Percentiles rank a stretch among this genome's conserved stretches.
Evolutionary conservation across 2,888 invertebrate species (phyloP).

Genomic region (Agrotis exclamationis): DNA sequence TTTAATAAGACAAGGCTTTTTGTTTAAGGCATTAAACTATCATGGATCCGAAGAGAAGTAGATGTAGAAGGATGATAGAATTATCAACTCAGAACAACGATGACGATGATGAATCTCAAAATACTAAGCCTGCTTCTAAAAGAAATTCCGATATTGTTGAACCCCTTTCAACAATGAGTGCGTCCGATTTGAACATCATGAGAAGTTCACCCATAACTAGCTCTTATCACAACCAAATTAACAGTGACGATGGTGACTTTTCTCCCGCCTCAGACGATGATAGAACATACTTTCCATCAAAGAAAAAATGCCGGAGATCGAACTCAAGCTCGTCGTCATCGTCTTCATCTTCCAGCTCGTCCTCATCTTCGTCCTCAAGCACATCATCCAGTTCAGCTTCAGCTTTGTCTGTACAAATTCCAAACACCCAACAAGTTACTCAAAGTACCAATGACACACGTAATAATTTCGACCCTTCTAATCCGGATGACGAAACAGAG

Average conservation of each 20-base stretch:
- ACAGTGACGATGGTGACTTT: constrained; percentile 37
- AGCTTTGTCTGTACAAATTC: constrained; percentile 8
- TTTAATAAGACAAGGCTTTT: no score
- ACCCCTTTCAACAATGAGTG: constrained; percentile 6
- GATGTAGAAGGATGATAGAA: background rate
- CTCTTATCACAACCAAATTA: constrained; percentile 1
- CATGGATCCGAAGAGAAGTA: background rate
- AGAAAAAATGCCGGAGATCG: constrained; percentile 33
- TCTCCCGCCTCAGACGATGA: constrained; percentile 40
- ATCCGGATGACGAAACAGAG: no score
- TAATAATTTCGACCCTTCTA: no score
- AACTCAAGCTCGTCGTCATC: constrained; percentile 29
- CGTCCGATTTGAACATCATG: constrained; percentile 11
- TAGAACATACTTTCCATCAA: constrained; percentile 37
- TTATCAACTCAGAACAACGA: background rate
- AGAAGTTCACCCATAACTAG: constrained; percentile 8
- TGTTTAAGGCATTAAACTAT: no score
- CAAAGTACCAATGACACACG: constrained; percentile 19
- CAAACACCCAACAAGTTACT: constrained; percentile 3
- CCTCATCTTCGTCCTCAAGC: constrained; percentile 23
- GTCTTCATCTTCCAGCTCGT: constrained; percentile 21
- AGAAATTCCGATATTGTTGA: background rate
- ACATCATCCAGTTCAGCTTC: constrained; percentile 22
- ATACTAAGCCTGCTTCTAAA: background rate
- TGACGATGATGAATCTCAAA: background rate